These are phyloP conservation scores for Tetragnatha versicolor DNA, from an alignment of 1,140 invertebrate species.

Conservation along the genomic window DNA sequence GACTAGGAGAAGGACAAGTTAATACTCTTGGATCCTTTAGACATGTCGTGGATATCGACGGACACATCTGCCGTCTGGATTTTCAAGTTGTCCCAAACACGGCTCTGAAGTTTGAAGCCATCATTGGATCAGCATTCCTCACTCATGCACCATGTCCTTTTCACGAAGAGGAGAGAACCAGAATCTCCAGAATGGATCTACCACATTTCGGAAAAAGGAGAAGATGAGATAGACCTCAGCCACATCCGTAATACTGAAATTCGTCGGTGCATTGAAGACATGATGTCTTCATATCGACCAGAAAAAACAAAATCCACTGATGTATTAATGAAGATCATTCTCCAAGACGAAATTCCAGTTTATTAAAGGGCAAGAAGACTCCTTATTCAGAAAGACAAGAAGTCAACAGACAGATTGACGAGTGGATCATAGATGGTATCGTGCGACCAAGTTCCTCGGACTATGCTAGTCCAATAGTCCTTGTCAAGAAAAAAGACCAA, in stretches of 20 bases:
- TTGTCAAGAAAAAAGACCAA: constrained; percentile 56
- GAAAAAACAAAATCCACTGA: not conserved
- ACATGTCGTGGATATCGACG: too few species aligned
- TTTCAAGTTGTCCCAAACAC: not conserved
- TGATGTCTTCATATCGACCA: not conserved
- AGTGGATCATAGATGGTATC: not conserved
- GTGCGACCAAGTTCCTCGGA: not conserved
- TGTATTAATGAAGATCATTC: not conserved
- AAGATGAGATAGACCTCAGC: not conserved
- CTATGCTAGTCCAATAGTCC: constrained; percentile 16
- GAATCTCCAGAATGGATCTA: not conserved
- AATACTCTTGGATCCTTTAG: too few species aligned
- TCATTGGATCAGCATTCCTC: too few species aligned
- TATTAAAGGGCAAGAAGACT: not conserved
- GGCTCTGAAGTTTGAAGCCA: not conserved
- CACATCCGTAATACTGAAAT: not conserved
- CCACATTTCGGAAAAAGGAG: not conserved
- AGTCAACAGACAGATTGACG: not conserved
- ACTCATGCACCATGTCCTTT: not conserved
- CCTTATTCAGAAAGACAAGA: too few species aligned
- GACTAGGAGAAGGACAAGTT: too few species aligned
- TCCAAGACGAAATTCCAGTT: not conserved
- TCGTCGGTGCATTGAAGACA: not conserved
- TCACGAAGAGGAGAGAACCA: too few species aligned
- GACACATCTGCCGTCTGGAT: not conserved